Percentiles rank a stretch among this genome's conserved stretches.
These are phyloP conservation scores for Triplophysa bombifrons DNA, from an alignment of 2,797 vertebrate genomes.

Conservation along the genomic window DNA sequence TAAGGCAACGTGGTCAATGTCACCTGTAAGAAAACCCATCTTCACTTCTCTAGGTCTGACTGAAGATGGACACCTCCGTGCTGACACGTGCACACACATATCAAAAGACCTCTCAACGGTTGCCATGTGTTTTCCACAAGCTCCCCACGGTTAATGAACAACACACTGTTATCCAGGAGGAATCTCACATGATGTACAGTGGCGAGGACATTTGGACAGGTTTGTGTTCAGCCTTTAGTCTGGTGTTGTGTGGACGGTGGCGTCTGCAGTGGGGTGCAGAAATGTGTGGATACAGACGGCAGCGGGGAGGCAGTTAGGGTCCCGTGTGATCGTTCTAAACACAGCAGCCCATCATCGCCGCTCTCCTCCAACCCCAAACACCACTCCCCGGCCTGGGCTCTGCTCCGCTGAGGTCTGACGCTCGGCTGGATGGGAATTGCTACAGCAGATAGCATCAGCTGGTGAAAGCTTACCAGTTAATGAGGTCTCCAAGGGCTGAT, in stretches of 20 bases:
- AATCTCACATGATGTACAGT: no score
- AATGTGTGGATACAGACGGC: not conserved
- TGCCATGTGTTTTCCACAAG: no score
- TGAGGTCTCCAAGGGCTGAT: conserved; percentile 81
- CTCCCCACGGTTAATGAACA: no score
- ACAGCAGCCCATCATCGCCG: conserved; percentile 30
- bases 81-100: no score
- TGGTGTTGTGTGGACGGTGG: not conserved
- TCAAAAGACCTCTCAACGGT: no score
- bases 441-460: conserved; percentile 65
- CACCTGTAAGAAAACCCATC: no score
- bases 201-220: no score
- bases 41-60: no score
- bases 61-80: no score
- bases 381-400: conserved; percentile 30
- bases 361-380: conserved; percentile 41
- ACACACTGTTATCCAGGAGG: no score
- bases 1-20: no score
- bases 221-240: no score
- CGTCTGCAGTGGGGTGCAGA: not conserved
- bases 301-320: not conserved
- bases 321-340: conserved; percentile 41
- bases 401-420: conserved; percentile 54
- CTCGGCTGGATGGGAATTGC: conserved; percentile 62
- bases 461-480: conserved; percentile 76